These are phyloP conservation scores for Calypte anna DNA, from an alignment of 2,113 vertebrate genomes.

Conservation along the genomic window DNA sequence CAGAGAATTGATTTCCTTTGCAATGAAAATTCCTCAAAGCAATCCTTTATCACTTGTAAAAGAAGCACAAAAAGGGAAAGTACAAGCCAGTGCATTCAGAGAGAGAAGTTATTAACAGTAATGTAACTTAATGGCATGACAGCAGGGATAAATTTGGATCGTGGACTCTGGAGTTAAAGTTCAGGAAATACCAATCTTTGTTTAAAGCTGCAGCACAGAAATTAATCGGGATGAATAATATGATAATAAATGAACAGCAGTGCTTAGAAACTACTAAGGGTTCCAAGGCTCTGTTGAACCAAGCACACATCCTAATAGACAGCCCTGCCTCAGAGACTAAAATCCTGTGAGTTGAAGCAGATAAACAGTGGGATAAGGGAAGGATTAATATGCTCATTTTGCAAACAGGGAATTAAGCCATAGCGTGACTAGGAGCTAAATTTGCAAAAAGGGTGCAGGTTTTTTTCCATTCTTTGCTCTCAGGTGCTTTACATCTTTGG, in stretches of 20 bases:
- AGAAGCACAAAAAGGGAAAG: background rate
- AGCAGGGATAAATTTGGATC: conserved; percentile 50
- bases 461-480: background rate
- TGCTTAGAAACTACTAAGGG: background rate
- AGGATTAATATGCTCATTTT: conserved; percentile 48
- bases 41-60: conserved; percentile 49
- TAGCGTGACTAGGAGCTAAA: background rate
- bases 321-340: background rate
- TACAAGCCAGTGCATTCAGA: conserved; percentile 4
- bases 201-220: conserved; percentile 26
- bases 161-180: background rate
- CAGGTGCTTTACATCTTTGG: background rate
- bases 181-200: conserved; percentile 16
- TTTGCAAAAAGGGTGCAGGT: background rate
- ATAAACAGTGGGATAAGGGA: conserved; percentile 38
- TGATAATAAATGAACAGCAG: background rate
- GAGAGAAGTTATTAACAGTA: conserved; percentile 32
- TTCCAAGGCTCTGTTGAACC: conserved; percentile 18
- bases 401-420: background rate
- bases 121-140: background rate
- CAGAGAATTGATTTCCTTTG: conserved; percentile 59
- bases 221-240: conserved; percentile 46
- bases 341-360: background rate
- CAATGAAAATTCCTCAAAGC: conserved; percentile 52
- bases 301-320: background rate